Percentiles rank a stretch among this genome's conserved stretches.
Conservation (phyloP, 2,888 invertebrate genomes). For the Eupithecia insigniata region DNA sequence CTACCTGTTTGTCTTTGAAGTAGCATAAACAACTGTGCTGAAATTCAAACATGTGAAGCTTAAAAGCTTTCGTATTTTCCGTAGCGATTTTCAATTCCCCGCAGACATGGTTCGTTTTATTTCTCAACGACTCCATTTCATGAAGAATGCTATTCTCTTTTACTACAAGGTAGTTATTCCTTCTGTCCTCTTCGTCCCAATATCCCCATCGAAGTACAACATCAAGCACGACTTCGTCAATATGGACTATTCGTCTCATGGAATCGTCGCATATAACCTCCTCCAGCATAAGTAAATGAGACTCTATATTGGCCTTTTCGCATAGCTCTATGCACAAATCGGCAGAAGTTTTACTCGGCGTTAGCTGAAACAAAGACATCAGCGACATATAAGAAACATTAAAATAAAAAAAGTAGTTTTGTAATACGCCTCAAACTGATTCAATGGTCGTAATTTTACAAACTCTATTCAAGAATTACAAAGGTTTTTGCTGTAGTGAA, state of each 20-base stretch:
- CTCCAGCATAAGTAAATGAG: slow-evolving; percentile 89
- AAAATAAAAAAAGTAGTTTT: neutral
- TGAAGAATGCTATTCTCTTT: slow-evolving; percentile 78
- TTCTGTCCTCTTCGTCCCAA: slow-evolving; percentile 94
- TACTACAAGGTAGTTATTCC: slow-evolving; percentile 91
- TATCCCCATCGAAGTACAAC: slow-evolving; percentile 92
- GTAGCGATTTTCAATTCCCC: slow-evolving; percentile 92
- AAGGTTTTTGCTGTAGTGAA: no score
- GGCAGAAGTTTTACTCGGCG: slow-evolving; percentile 90
- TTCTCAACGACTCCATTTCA: slow-evolving; percentile 81
- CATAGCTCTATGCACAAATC: slow-evolving; percentile 90
- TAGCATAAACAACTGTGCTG: slow-evolving; percentile 90
- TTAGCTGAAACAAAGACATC: slow-evolving; percentile 80
- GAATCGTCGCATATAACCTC: slow-evolving; percentile 91
- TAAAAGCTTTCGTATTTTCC: slow-evolving; percentile 89
- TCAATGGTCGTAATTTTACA: neutral
- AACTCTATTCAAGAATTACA: no score
- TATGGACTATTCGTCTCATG: slow-evolving; percentile 90
- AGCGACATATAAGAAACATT: neutral
- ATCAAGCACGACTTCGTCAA: slow-evolving; percentile 88
- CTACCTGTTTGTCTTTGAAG: slow-evolving; percentile 90
- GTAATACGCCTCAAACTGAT: neutral
- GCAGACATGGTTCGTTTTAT: slow-evolving; percentile 86
- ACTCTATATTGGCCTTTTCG: slow-evolving; percentile 85
- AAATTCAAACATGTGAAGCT: slow-evolving; percentile 91